Evolutionary conservation across 2,113 vertebrate genomes (phyloP), one percentile per base, ranked within the genome.

Genomic region (Amphiprion ocellaris): DNA sequence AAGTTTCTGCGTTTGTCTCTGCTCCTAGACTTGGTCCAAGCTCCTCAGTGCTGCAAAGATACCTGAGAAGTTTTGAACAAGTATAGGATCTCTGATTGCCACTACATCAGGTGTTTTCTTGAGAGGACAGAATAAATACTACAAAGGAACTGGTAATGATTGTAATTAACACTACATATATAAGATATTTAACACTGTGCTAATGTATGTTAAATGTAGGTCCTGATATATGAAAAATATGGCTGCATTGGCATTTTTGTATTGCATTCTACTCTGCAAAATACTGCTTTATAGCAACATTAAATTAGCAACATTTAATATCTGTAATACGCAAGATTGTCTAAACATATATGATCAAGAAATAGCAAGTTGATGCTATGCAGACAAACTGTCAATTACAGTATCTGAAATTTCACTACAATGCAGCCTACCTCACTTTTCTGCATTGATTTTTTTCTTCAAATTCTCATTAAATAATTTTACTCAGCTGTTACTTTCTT

Each of bases 1-100:
- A 26, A 26, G 46, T 17, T 61, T 62, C 14, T 50, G 14, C 15
- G 33, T 61, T 69, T 54, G 92, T 92, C 92, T 88, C 69, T 87
- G 94, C 86, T 93, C 89, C 92, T 92, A n/a, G 88, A 95, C 94
- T 95, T 95, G 94, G 94, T 95, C 93, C 82, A 94, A 94, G 94
- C 94, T 95, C 94, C 94, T 95, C 92, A 95, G 94, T 89, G 92
- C 73, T 81, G 33, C 23, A 12, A 17, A 4, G 1, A 81, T 73
- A 41, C 82, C 93, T 95, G 94, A 95, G 93, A 93, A 87, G 94
- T 92, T 93, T 82, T 80, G 93, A 95, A 91, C 94, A 92, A 94
- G 94, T 92, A 81, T 19, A 94, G 91, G 93, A 92, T 93, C 92
- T 72, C 47, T 60, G 88, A 91, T 80, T 8, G 62, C 44, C 50